phyloP scores from a whole-genome alignment of 2,113 vertebrate genomes.

The Gallinago paraguaiae region DNA sequence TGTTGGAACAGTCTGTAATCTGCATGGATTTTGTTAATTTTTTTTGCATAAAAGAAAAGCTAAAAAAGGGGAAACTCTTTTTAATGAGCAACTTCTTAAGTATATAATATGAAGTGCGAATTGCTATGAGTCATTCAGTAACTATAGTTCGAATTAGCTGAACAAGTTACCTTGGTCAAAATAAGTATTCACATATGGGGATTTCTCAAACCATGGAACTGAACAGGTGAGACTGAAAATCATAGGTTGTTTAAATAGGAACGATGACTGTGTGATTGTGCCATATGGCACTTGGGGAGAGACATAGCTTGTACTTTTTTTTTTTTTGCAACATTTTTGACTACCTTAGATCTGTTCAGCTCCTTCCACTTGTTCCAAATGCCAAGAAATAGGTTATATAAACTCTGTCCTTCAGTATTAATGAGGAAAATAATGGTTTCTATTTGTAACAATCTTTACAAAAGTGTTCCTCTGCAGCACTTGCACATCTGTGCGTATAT shows the following conservation, averaged over 20 bases:
- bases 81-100: neutral
- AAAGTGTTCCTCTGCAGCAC: neutral
- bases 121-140: neutral
- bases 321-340: neutral
- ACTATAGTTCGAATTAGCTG: neutral
- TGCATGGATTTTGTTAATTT: neutral
- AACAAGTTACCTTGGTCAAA: neutral
- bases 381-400: neutral
- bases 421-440: neutral
- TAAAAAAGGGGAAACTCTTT: neutral
- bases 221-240: slow-evolving; percentile 33
- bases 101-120: neutral
- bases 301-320: neutral
- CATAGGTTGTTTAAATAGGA: neutral
- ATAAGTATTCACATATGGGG: neutral
- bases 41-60: neutral
- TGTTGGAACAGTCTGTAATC: neutral
- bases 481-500: neutral
- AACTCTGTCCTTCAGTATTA: neutral
- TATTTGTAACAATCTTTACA: neutral
- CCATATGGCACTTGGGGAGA: slow-evolving; percentile 21
- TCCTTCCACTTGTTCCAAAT: slow-evolving; percentile 26
- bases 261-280: neutral
- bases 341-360: slow-evolving; percentile 6
- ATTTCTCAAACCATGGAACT: slow-evolving; percentile 1